Base-by-base conservation (phyloP, 2,113 vertebrate species). In the Acrocephalus arundinaceus region DNA sequence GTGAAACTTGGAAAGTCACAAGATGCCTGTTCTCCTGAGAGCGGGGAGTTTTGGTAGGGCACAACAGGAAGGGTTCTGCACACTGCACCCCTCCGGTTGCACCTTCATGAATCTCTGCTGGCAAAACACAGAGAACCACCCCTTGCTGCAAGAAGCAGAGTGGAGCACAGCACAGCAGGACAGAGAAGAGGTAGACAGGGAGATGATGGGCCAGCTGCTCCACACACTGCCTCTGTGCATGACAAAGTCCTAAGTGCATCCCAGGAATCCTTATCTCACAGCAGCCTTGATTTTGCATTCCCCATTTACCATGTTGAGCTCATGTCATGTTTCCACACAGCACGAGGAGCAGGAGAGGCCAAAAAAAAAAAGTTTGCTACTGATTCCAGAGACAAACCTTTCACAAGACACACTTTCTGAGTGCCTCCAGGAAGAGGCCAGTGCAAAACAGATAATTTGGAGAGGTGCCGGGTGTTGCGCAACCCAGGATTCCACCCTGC, bases 1-100 rank as follows among this genome's bases (percentile, higher is more conserved):
- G 93, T 77, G 67, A 86, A 94, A 96, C 43, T 31, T 81, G 93
- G 95, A 94, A 96, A 96, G 87, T 95, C 94, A 96, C 93, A 74
- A 91, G 93, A 78, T 48, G 68, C 20, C 54, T 37, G 17, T 65
- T 93, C 39, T 95, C 88, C 65, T 27, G 13, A 46, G 59, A 5
- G 37, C 9, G 1, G n/a, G 54, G 25, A 41, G 30, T 71, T 91
- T 55, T 85, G 54, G 49, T 68, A 85, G 61, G 48, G 51, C 52
- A 48, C 27, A 7, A 9, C 7, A 35, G 59, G 61, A 74, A 41
- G 0, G 2, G n/a, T 85, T 45, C 49, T 52, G 21, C 46, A 48
- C 9, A 4, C n/a, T 22, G 45, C 61, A 61, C 23, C 31, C 25
- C 11, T 79, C 31, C 0, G 0, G 37, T 41, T 37, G 5, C 41